These are phyloP conservation scores for Chrysochloris asiatica DNA, from an alignment of 2,113 vertebrate genomes.

Conservation along the genomic window DNA sequence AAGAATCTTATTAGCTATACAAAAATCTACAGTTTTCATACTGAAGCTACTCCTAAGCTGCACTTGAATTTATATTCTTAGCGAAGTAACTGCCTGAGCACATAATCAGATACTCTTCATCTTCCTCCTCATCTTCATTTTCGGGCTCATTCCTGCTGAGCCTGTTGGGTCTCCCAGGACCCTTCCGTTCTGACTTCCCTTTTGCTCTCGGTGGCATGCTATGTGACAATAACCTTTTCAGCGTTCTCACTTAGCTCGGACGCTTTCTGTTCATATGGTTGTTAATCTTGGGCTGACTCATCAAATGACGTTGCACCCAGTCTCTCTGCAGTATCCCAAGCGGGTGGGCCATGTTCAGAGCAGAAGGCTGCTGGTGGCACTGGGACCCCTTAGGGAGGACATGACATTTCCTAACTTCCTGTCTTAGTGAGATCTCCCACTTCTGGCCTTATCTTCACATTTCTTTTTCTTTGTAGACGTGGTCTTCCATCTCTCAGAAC, in stretches of 20 bases:
- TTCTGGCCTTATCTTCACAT: neutral
- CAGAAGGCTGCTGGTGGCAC: neutral
- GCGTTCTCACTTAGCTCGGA: neutral
- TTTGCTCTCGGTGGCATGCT: too few relatives aligned
- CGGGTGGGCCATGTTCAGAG: neutral
- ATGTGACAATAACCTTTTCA: too few relatives aligned
- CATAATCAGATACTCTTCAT: neutral
- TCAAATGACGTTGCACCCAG: too few relatives aligned
- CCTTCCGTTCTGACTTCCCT: too few relatives aligned
- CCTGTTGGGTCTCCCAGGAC: too few relatives aligned
- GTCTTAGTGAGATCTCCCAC: too few relatives aligned
- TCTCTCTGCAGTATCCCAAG: too few relatives aligned
- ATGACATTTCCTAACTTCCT: too few relatives aligned
- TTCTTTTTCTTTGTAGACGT: neutral
- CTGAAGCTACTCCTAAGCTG: neutral
- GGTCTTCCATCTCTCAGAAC: too few relatives aligned
- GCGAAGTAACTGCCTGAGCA: neutral
- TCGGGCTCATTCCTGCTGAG: too few relatives aligned
- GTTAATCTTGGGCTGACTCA: too few relatives aligned
- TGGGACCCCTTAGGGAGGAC: too few relatives aligned
- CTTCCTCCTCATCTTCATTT: neutral
- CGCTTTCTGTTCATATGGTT: neutral
- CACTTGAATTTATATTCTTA: neutral
- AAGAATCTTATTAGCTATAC: neutral
- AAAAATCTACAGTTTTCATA: neutral